Base-by-base conservation (phyloP, 2,113 vertebrate genomes). In the Oryzias celebensis region DNA sequence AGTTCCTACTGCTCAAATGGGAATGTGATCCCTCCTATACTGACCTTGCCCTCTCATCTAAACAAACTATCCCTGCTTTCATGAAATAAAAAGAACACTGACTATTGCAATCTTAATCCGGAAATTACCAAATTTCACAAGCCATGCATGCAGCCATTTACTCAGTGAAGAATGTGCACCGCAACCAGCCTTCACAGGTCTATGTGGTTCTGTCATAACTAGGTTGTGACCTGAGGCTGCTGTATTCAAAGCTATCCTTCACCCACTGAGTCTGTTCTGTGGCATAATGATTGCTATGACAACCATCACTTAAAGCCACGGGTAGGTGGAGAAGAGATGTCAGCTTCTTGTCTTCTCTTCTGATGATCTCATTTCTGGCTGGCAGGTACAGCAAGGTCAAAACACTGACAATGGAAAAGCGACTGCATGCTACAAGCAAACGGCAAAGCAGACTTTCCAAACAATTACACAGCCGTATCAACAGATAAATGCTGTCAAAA, bases 231-330 rank as follows among this genome's bases (percentile, higher is more conserved):
- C 88, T 4, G 75, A 85, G 82, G 81, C 85, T 85, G 85, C 83
- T 68, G 82, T 79, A 89, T 90, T 89, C 87, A 86, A 87, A 85
- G 80, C 83, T 77, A 87, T 88, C 87, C 81, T 83, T 89, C 88
- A 85, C 83, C 84, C 78, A 80, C 86, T 50, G 85, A 89, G 89
- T 84, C 81, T 82, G 85, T 83, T 84, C 78, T 76, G 76, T 82
- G 84, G 87, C 87, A 81, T 88, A 88, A 89, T 88, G 85, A 92
- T 93, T 86, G 89, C 92, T 91, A 92, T 93, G 91, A 92, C 91
- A 92, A 93, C 91, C 88, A 86, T 86, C 88, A 89, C 87, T 91
- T 89, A 88, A 87, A 89, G 84, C 87, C 84, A 86, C 71, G 85
- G 86, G 85, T 89, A 88, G 87, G 89, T 89, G 83, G 87, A 87